These are phyloP conservation scores for Sebastes iracundus DNA, from an alignment of 2,797 vertebrate genomes.

Conservation along the genomic window DNA sequence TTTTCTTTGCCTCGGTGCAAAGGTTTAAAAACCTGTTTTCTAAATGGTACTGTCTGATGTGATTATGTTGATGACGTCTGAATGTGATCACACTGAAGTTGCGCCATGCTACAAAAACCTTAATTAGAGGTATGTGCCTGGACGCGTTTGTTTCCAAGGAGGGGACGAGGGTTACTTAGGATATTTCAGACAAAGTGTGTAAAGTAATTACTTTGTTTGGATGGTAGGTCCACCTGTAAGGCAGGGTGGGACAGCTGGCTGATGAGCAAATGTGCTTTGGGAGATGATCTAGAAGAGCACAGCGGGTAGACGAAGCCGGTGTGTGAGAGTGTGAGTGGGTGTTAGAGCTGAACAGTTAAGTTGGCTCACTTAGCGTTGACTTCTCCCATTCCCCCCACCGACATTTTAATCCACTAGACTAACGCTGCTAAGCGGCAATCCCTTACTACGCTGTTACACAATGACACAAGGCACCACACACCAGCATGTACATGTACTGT, in stretches of 20 bases:
- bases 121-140: not conserved
- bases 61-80: not conserved
- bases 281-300: not conserved
- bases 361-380: slow-evolving; percentile 30
- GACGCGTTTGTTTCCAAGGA: slow-evolving; percentile 16
- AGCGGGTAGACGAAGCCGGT: slow-evolving; percentile 23
- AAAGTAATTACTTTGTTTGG: slow-evolving; percentile 14
- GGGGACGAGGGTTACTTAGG: not conserved
- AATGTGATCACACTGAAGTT: not conserved
- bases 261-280: slow-evolving; percentile 14
- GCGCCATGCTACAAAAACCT: not conserved
- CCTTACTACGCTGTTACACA: slow-evolving; percentile 36
- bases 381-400: slow-evolving; percentile 19
- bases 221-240: slow-evolving; percentile 25
- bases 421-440: slow-evolving; percentile 55
- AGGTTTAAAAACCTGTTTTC: slow-evolving; percentile 4
- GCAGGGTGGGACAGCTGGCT: slow-evolving; percentile 39
- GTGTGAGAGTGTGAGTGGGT: not conserved
- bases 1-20: not conserved
- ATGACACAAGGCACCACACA: not conserved
- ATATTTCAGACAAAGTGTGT: not conserved
- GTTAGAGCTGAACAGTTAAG: not conserved
- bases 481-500: not conserved
- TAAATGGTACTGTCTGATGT: not conserved
- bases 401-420: slow-evolving; percentile 60